phyloP scores from a whole-genome alignment of 2,888 invertebrate genomes.

The Apamea sordens region DNA sequence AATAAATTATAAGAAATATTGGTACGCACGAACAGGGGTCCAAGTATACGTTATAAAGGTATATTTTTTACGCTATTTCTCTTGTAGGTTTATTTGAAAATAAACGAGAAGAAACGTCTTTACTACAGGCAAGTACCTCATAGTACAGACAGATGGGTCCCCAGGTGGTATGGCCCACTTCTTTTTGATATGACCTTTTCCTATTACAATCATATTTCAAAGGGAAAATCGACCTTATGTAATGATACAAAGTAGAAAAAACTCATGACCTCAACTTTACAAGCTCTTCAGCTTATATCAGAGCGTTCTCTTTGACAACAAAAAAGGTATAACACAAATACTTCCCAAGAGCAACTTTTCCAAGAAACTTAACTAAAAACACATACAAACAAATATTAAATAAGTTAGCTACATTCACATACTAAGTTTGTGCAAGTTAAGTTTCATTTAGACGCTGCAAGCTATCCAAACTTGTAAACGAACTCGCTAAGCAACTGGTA shows the following conservation, averaged over 20 bases:
- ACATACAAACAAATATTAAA: constrained; percentile 40
- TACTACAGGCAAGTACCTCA: not conserved
- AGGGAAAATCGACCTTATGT: not conserved
- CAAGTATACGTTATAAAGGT: constrained; percentile 30
- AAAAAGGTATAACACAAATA: not conserved
- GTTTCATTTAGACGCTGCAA: constrained; percentile 48
- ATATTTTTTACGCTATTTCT: constrained; percentile 10
- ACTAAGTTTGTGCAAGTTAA: constrained; percentile 46
- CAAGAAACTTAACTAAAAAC: constrained; percentile 4
- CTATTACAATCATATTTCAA: not conserved
- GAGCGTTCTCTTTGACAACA: not conserved
- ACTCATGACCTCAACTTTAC: not conserved
- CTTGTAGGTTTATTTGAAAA: constrained; percentile 14
- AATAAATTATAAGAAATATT: constrained; percentile 66
- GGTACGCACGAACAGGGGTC: constrained; percentile 25
- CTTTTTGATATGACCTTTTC: too few species aligned
- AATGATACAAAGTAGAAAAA: not conserved
- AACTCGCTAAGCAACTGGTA: constrained; percentile 45
- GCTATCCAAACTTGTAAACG: constrained; percentile 42
- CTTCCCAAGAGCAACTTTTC: not conserved
- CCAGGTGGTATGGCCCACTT: not conserved
- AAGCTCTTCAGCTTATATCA: not conserved
- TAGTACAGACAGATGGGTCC: not conserved
- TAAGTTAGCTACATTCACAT: constrained; percentile 32
- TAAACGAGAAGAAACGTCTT: not conserved